Base-by-base conservation (phyloP, 2,888 invertebrate genomes). In the Pseudoips prasinana region DNA sequence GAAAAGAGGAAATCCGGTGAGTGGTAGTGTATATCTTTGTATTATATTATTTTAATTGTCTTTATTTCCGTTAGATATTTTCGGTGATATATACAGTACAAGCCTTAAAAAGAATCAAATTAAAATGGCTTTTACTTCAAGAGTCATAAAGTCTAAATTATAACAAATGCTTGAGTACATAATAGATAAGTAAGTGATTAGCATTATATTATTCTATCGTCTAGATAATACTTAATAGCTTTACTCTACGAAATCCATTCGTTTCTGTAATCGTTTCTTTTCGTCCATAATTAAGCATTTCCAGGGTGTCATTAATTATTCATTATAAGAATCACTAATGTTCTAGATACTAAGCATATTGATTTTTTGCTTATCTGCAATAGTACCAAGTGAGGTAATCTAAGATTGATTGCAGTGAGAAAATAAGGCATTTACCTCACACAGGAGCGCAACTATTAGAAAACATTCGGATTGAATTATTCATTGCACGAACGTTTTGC, bases 1-100 rank as follows among this genome's bases (percentile, higher is more conserved):
- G 94, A 94, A 76, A 94, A 94, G 76, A 81, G 94, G 69, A 94
- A 94, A 86, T 94, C 94, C 78, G 94, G 94, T 94, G 91, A 92
- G 92, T 87, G 85, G 84, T 88, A 87, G 72, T 34, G 84, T 87
- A 85, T 76, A 58, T 41, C 22, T 47, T 46, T 47, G 47, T 31
- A 7, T 26, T 25, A 26, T 20, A 9, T 25, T 40, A 35, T 33
- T n/a, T n/a, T n/a, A n/a, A n/a, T n/a, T n/a, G n/a, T n/a, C n/a
- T n/a, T n/a, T n/a, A n/a, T n/a, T n/a, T n/a, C n/a, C n/a, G n/a
- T n/a, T n/a, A n/a, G n/a, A n/a, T n/a, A n/a, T n/a, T n/a, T n/a
- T n/a, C n/a, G n/a, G n/a, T n/a, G n/a, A n/a, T n/a, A n/a, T n/a
- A n/a, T n/a, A n/a, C n/a, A n/a, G n/a, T n/a, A n/a, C n/a, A n/a